These are phyloP conservation scores for Apodemia duryi DNA, from an alignment of 2,888 invertebrate genomes.

Conservation along the genomic window DNA sequence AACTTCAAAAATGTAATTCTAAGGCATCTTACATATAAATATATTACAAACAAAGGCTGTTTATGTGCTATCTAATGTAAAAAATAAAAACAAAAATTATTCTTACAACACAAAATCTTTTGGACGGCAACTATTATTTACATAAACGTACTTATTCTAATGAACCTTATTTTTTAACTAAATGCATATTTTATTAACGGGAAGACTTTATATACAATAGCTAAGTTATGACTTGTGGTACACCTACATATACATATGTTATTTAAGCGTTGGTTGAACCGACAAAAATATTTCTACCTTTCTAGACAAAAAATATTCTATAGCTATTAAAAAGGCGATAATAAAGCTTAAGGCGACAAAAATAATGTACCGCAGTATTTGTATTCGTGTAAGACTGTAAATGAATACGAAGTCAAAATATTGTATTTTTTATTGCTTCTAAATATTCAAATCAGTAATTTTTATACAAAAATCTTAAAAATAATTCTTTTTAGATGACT, in stretches of 20 bases:
- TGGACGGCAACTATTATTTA: conserved; percentile 67
- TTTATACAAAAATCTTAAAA: no score
- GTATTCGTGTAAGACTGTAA: no score
- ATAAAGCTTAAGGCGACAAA: no score
- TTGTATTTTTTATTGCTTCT: no score
- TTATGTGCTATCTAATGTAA: background rate
- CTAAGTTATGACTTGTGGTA: conserved; percentile 9
- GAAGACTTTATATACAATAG: conserved; percentile 49
- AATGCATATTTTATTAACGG: conserved; percentile 72
- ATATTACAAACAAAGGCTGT: conserved; percentile 17
- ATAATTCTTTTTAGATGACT: no score
- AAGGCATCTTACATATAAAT: background rate
- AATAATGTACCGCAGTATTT: no score
- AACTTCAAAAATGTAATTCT: background rate
- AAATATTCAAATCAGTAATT: no score
- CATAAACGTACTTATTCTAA: conserved; percentile 43
- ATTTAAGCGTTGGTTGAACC: no score
- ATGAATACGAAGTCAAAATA: no score
- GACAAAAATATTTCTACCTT: no score
- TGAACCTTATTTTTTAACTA: conserved; percentile 61
- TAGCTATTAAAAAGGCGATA: no score
- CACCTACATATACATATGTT: background rate
- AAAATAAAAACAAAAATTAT: conserved; percentile 2
- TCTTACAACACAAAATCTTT: conserved; percentile 36
- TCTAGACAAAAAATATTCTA: no score